Percentiles rank a stretch among this genome's conserved stretches.
Evolutionary conservation across 2,888 invertebrate genomes (phyloP).

Genomic region (Tetramorium bicarinatum): DNA sequence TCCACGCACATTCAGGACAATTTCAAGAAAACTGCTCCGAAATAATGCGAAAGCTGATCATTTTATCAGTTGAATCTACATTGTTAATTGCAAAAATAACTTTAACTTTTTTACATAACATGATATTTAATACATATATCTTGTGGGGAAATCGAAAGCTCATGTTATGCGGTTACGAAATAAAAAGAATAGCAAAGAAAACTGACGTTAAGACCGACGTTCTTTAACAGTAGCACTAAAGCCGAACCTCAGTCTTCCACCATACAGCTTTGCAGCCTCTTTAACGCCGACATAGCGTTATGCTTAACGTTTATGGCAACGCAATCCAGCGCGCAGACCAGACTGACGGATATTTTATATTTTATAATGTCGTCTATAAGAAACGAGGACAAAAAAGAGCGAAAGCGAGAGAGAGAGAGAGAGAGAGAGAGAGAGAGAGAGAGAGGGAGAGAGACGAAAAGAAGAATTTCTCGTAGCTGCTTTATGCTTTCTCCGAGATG

Average conservation of each 20-base stretch:
- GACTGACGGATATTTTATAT: slow-evolving; percentile 75
- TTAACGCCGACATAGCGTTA: slow-evolving; percentile 67
- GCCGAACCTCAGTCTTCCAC: slow-evolving; percentile 30
- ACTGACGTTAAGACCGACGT: slow-evolving; percentile 68
- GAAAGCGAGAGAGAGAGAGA: background rate
- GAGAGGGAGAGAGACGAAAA: background rate
- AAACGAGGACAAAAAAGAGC: background rate
- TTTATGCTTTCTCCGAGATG: background rate
- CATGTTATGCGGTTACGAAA: background rate
- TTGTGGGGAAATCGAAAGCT: background rate
- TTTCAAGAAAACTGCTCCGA: background rate
- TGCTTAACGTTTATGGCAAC: slow-evolving; percentile 69
- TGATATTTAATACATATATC: slow-evolving; percentile 13
- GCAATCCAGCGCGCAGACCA: slow-evolving; percentile 51
- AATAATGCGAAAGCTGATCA: background rate
- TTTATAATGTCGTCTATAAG: slow-evolving; percentile 70
- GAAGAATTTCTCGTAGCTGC: background rate
- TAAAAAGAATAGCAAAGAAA: slow-evolving; percentile 44
- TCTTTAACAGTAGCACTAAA: slow-evolving; percentile 75
- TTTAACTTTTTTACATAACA: background rate
- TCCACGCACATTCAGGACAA: slow-evolving; percentile 30
- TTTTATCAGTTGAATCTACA: background rate
- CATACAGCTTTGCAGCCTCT: slow-evolving; percentile 59
- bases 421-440: background rate
- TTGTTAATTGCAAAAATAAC: background rate